Conservation (phyloP, 2,888 invertebrate species). For the Tethea ocularis region DNA sequence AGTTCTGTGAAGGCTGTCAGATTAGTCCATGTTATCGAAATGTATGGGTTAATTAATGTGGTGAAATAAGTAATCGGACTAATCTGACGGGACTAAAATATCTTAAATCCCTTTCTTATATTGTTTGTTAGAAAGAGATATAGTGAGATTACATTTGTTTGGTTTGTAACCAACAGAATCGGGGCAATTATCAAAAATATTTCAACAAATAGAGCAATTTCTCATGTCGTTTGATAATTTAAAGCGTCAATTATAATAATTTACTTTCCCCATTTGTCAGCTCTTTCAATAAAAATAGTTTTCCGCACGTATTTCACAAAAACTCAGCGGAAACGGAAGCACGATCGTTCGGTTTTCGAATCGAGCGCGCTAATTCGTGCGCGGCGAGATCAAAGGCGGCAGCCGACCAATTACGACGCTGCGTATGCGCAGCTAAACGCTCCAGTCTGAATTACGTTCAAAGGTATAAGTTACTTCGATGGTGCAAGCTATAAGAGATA, state of each 20-base stretch:
- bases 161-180: too few relatives aligned
- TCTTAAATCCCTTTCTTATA: too few relatives aligned
- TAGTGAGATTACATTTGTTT: too few relatives aligned
- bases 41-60: too few relatives aligned
- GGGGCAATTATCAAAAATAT: too few relatives aligned
- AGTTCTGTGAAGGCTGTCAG: too few relatives aligned
- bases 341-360: constrained; percentile 56
- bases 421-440: constrained; percentile 70
- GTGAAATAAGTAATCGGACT: too few relatives aligned
- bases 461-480: constrained; percentile 20
- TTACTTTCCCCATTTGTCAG: background rate
- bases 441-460: constrained; percentile 57
- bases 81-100: too few relatives aligned
- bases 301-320: constrained; percentile 29
- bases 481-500: background rate
- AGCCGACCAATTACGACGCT: constrained; percentile 60
- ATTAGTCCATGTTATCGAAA: too few relatives aligned
- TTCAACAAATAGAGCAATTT: too few relatives aligned
- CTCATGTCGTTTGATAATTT: background rate
- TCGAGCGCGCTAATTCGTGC: constrained; percentile 66
- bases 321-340: constrained; percentile 60
- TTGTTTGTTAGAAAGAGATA: too few relatives aligned
- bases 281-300: background rate
- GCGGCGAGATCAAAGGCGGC: constrained; percentile 73
- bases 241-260: background rate